Evolutionary conservation across 2,888 invertebrate species (phyloP).

Genomic region (Pinctada fucata): DNA sequence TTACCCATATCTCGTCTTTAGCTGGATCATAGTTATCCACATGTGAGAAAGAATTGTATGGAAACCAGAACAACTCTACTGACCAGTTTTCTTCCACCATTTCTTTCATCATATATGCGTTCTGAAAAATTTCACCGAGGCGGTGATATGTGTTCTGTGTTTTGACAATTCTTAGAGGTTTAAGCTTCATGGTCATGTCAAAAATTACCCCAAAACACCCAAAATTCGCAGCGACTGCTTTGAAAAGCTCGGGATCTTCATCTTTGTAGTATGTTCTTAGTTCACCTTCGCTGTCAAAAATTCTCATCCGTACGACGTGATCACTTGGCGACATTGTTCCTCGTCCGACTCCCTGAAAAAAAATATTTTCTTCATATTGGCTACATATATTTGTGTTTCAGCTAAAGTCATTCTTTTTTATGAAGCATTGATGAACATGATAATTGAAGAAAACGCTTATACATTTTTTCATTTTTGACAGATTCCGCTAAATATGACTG

Average conservation of each 20-base stretch:
- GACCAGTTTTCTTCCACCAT: constrained; percentile 25
- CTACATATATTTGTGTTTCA: too few relatives aligned
- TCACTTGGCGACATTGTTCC: constrained; percentile 14
- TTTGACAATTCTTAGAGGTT: constrained; percentile 9
- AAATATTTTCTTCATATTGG: background rate
- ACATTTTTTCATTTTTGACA: too few relatives aligned
- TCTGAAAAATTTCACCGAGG: constrained; percentile 14
- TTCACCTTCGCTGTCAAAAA: constrained; percentile 20
- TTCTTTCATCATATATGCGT: background rate
- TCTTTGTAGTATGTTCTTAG: constrained; percentile 10
- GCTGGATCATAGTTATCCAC: constrained; percentile 13
- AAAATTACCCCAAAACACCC: constrained; percentile 31
- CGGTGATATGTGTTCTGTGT: constrained; percentile 11
- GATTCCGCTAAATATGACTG: too few relatives aligned
- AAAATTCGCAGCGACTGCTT: constrained; percentile 20
- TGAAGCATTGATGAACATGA: too few relatives aligned
- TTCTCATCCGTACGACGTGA: constrained; percentile 23
- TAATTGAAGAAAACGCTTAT: too few relatives aligned
- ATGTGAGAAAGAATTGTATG: constrained; percentile 9
- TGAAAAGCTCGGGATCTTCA: constrained; percentile 12
- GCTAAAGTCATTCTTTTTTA: too few relatives aligned
- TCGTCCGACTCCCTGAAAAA: constrained; percentile 22
- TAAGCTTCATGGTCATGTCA: constrained; percentile 16
- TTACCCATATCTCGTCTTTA: constrained; percentile 24
- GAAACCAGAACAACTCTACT: constrained; percentile 16